These are phyloP conservation scores for Garrulus glandarius DNA, from an alignment of 2,797 vertebrate genomes.

Conservation along the genomic window DNA sequence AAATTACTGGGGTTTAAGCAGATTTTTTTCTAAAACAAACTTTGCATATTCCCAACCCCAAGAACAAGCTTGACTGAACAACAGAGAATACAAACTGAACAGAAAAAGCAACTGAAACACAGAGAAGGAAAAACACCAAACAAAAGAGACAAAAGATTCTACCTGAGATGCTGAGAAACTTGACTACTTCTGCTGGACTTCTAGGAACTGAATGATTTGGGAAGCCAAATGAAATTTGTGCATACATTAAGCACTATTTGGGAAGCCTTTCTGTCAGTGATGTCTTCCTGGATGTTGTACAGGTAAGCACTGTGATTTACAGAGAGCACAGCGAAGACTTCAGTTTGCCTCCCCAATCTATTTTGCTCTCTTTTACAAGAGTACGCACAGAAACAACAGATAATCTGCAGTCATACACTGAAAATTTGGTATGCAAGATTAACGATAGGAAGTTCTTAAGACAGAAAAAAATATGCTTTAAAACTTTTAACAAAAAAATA, in stretches of 20 bases:
- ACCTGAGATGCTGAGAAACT: background rate
- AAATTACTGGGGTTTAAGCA: background rate
- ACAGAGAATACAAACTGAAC: background rate
- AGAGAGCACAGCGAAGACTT: background rate
- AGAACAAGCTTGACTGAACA: background rate
- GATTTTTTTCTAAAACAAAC: background rate
- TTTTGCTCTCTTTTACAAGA: background rate
- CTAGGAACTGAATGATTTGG: fast-evolving
- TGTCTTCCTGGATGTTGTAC: background rate
- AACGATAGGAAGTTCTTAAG: background rate
- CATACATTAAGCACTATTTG: background rate
- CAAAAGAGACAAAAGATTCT: background rate
- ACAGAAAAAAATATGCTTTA: background rate
- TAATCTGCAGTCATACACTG: background rate
- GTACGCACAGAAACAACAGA: background rate
- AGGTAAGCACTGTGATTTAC: background rate
- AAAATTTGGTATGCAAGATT: background rate
- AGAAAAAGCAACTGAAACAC: background rate
- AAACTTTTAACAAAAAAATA: background rate
- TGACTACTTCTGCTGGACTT: background rate
- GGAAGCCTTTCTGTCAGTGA: background rate
- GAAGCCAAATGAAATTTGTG: background rate
- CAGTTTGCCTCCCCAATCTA: background rate
- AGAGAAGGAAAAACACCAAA: background rate
- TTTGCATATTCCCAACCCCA: background rate